Percentiles rank a stretch among this genome's conserved stretches.
Conservation (phyloP, 1,140 invertebrate genomes). For the Globodera rostochiensis region DNA sequence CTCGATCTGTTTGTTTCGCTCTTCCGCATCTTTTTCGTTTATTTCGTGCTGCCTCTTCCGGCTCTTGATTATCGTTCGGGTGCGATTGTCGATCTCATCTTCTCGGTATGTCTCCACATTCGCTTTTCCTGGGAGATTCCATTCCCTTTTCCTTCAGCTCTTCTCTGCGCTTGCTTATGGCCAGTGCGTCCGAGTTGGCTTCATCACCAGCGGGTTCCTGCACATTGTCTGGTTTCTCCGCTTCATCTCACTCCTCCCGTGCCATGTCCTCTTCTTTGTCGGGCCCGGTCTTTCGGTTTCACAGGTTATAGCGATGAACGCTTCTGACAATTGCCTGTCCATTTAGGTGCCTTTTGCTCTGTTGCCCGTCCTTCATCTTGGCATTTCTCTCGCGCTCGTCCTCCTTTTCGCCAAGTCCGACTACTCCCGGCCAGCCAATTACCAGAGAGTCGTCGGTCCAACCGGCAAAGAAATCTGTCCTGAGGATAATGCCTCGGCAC, state of each 20-base stretch:
- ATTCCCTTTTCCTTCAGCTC: background rate
- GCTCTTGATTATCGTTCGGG: background rate
- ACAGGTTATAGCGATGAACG: background rate
- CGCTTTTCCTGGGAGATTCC: background rate
- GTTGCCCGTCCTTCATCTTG: background rate
- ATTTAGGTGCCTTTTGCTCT: background rate
- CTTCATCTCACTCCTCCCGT: constrained; percentile 23
- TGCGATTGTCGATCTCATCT: background rate
- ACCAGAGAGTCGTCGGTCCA: constrained; percentile 3
- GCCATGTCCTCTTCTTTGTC: constrained; percentile 2
- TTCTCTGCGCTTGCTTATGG: constrained; percentile 10
- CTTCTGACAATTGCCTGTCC: background rate
- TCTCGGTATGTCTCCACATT: background rate
- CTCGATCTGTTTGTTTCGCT: constrained; percentile 5
- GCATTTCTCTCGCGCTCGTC: background rate
- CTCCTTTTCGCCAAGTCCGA: background rate
- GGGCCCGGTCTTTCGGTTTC: background rate
- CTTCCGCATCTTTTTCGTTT: background rate
- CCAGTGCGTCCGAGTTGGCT: constrained; percentile 17
- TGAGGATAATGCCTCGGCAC: constrained; percentile 18
- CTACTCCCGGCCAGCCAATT: background rate
- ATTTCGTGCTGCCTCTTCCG: constrained; percentile 7
- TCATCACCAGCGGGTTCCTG: constrained; percentile 23
- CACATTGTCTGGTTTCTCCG: constrained; percentile 29
- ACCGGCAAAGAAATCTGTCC: constrained; percentile 18